Percentiles rank a stretch among this genome's conserved stretches.
phyloP scores from a whole-genome alignment of 2,888 invertebrate genomes.

The Actias luna region DNA sequence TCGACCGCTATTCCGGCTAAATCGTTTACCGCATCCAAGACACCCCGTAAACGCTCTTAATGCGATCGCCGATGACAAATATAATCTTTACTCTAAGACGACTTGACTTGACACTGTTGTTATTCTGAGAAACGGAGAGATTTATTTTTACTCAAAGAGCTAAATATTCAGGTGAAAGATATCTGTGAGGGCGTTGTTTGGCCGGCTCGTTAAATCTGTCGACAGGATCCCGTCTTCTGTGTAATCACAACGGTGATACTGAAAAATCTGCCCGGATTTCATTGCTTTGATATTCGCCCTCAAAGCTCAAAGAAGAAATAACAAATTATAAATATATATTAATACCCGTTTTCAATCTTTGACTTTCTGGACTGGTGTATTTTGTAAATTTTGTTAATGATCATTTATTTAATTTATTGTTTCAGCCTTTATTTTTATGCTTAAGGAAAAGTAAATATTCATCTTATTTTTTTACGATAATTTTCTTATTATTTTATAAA shows the following conservation, averaged over 20 bases:
- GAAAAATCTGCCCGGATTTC: constrained; percentile 70
- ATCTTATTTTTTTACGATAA: no score
- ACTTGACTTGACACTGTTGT: constrained; percentile 76
- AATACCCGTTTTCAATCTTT: constrained; percentile 32
- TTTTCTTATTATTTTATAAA: no score
- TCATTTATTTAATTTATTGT: not conserved
- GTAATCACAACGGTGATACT: constrained; percentile 79
- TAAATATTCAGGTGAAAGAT: constrained; percentile 81
- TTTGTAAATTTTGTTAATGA: not conserved
- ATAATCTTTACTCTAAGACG: constrained; percentile 77
- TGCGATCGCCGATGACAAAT: constrained; percentile 76
- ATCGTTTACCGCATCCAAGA: constrained; percentile 67
- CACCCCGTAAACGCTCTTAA: constrained; percentile 71
- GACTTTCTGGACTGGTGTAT: constrained; percentile 14
- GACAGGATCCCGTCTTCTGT: constrained; percentile 55
- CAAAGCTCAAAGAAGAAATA: constrained; percentile 75
- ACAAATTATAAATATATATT: constrained; percentile 53
- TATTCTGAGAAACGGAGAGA: constrained; percentile 75
- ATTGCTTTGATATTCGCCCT: constrained; percentile 67
- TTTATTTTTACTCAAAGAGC: constrained; percentile 80
- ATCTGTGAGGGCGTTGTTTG: constrained; percentile 72
- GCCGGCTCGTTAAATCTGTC: constrained; percentile 73
- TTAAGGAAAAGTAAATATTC: not conserved
- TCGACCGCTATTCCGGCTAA: constrained; percentile 54
- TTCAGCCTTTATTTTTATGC: not conserved